Conservation (phyloP, 2,113 vertebrate genomes). For the Callipepla californica region DNA sequence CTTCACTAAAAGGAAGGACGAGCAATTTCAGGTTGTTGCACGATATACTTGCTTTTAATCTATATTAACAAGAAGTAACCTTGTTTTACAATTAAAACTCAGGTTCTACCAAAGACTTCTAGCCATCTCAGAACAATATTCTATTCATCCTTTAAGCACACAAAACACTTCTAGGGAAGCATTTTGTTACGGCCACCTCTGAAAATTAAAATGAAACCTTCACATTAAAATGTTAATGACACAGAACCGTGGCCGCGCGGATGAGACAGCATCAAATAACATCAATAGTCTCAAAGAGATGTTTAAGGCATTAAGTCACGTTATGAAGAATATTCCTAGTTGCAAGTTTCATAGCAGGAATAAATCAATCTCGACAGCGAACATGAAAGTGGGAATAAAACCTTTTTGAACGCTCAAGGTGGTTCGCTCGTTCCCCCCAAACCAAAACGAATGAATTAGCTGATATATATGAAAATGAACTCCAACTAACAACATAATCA, state of each 20-base stretch:
- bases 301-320: constrained; percentile 52
- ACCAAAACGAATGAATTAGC: constrained; percentile 13
- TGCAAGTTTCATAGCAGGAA: constrained; percentile 40
- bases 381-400: constrained; percentile 43
- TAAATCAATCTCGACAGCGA: constrained; percentile 47
- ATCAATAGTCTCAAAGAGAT: constrained; percentile 47
- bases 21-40: background rate
- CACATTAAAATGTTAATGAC: constrained; percentile 34
- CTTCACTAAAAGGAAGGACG: background rate
- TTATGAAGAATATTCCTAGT: background rate
- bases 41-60: background rate
- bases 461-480: constrained; percentile 61
- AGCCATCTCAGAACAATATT: background rate
- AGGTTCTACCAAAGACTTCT: background rate
- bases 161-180: background rate
- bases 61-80: background rate
- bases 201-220: background rate
- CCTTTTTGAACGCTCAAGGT: constrained; percentile 56
- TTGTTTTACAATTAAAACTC: background rate
- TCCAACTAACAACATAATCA: constrained; percentile 42
- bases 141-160: background rate
- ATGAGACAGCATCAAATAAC: constrained; percentile 30
- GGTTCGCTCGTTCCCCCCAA: constrained; percentile 33
- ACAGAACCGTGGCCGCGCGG: background rate
- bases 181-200: background rate